These are phyloP conservation scores for Pantherophis guttatus DNA, from an alignment of 2,113 vertebrate species.

Conservation along the genomic window DNA sequence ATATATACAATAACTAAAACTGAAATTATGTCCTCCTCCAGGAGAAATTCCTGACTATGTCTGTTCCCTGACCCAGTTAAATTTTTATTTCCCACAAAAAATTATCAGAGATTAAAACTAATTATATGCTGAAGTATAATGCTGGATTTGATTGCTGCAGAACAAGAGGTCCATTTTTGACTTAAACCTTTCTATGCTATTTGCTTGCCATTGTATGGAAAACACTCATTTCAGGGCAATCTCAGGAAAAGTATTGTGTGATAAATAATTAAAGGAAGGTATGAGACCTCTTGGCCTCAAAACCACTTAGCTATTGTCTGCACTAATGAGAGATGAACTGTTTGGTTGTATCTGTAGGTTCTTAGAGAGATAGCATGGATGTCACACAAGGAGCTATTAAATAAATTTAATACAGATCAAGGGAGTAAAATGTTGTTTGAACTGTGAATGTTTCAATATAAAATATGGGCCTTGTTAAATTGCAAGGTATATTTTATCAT, in stretches of 20 bases:
- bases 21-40: not conserved
- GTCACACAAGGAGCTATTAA: not conserved
- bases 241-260: not conserved
- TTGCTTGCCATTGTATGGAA: not conserved
- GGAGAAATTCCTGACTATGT: not conserved
- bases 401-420: not conserved
- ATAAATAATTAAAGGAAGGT: not conserved
- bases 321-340: not conserved
- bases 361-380: not conserved
- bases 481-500: not conserved
- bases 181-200: not conserved
- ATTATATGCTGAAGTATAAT: not conserved
- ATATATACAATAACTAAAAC: not conserved
- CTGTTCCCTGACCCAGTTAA: not conserved
- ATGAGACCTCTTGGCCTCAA: not conserved
- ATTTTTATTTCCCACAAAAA: not conserved
- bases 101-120: not conserved
- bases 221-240: not conserved
- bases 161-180: not conserved
- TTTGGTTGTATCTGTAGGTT: not conserved
- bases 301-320: too few relatives aligned
- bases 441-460: not conserved
- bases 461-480: not conserved
- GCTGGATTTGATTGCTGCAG: not conserved
- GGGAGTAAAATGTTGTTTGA: not conserved